Base-by-base conservation (phyloP, 2,888 invertebrate genomes). In the Scaptomyza tumidula region DNA sequence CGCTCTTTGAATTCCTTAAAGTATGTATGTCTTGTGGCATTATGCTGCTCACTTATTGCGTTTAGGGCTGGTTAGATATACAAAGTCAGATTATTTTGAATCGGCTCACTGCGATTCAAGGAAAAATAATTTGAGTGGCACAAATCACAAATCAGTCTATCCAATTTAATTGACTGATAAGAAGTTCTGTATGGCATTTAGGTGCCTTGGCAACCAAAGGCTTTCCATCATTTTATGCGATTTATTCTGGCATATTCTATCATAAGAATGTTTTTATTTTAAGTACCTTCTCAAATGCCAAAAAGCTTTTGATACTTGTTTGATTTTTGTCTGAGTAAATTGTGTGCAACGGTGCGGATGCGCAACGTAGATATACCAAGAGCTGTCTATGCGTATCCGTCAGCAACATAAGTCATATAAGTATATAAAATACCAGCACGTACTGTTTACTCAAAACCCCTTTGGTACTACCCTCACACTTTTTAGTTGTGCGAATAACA, bases 291-390 rank as follows among this genome's bases (percentile, higher is more conserved):
- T 10, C 16, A 48, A 49, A 46, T 55, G 59, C 14, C 50, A 73
- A 68, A 48, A 24, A 19, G 4, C 29, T 24, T 39, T 54, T 6
- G 19, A 41, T 45, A 48, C 56, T 66, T 39, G 19, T 55, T 59
- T 39, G 27, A 61, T 49, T 58, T 41, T 44, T 3, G 11, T 2
- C 6, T 6, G 19, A 35, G 58, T 54, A 49, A 44, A 37, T n/a
- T 39, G 67, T 76, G 76, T 72, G 64, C 72, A 75, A 75, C 64
- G 75, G 69, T 59, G 73, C 75, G 77, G 24, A 75, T 76, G 64
- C 73, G 76, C 59, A 75, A 76, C 61, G 43, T 7, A 39, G 2
- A 39, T 27, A 49, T 31, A 16, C 19, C 31, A 44, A 16, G 31
- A 19, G 6, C 6, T 46, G 56, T 58, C 19, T 37, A 0, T 44